Evolutionary conservation across 1,140 invertebrate genomes (phyloP), one percentile per base, ranked within the genome.

Genomic region (Macrosteles quadrilineatus): DNA sequence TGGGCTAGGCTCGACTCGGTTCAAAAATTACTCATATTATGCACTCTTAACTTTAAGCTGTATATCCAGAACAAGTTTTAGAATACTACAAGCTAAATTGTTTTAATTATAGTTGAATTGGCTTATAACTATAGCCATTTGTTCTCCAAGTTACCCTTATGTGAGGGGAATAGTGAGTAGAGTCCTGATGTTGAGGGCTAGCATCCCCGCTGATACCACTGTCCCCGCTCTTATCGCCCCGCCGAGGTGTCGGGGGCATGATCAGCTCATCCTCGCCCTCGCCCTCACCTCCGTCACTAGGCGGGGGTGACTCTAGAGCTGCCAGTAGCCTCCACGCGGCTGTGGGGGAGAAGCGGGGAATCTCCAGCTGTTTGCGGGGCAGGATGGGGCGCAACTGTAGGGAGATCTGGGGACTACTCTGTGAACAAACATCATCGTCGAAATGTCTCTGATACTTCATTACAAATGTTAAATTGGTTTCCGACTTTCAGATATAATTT

Each of bases 141-240:
- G n/a, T n/a, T n/a, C n/a, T n/a, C n/a, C n/a, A n/a, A n/a, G n/a
- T 36, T 36, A 36, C 32, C 32, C 32, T 36, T 14, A 36, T 14
- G 32, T 36, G 32, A 36, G 32, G 75, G 59, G 75, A 76, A 64
- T 76, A 75, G 68, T 75, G 75, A n/a, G 71, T 73, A 17, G 76
- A 77, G 62, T 75, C 73, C 25, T 73, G 71, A 62, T 74, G 74
- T 40, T 76, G 75, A 21, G 85, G 85, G 68, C 86, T 85, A 2
- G 85, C 85, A 78, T 92, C 91, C 1, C 88, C 90, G 1, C 90
- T 92, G 71, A 93, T 93, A 0, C 90, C 91, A 0, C 90, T 92
- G 78, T 94, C 91, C 0, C 89, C 91, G 1, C 89, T 91, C 76
- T 90, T 90, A 75, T 92, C 90, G 30, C 53, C 67, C 4, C 40